Evolutionary conservation across 2,797 vertebrate species (phyloP).

Genomic region (Semaprochilodus insignis): DNA sequence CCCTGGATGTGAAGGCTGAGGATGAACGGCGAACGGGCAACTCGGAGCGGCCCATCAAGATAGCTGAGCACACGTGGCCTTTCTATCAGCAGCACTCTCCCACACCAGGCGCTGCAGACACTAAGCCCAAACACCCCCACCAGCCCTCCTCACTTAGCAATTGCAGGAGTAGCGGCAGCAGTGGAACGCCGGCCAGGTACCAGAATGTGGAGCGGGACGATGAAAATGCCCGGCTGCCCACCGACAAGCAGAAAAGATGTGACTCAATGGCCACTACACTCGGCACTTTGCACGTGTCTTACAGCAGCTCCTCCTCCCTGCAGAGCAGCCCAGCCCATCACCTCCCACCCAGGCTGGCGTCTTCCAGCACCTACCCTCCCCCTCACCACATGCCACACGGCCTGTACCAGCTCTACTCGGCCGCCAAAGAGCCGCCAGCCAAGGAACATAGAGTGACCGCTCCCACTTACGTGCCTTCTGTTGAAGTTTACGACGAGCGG

Average conservation of each 20-base stretch:
- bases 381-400: slow-evolving; percentile 77
- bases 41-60: slow-evolving; percentile 71
- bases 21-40: slow-evolving; percentile 74
- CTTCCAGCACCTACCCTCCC: slow-evolving; percentile 76
- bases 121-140: slow-evolving; percentile 77
- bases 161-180: slow-evolving; percentile 64
- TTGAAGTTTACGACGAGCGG: slow-evolving; percentile 93
- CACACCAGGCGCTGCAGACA: slow-evolving; percentile 61
- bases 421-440: slow-evolving; percentile 79
- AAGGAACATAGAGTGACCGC: slow-evolving; percentile 95
- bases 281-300: slow-evolving; percentile 80
- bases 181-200: slow-evolving; percentile 54
- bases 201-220: slow-evolving; percentile 68
- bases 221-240: slow-evolving; percentile 78
- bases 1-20: slow-evolving; percentile 81
- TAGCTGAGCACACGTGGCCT: slow-evolving; percentile 69
- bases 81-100: slow-evolving; percentile 76
- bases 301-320: slow-evolving; percentile 83
- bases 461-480: slow-evolving; percentile 96
- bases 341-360: slow-evolving; percentile 61
- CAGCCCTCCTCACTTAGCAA: slow-evolving; percentile 76
- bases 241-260: slow-evolving; percentile 79
- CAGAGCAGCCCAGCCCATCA: slow-evolving; percentile 72
- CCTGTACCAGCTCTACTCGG: slow-evolving; percentile 83
- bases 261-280: slow-evolving; percentile 78